A percentile compares a stretch with the other conserved stretches of the same genome.
These are phyloP conservation scores for Rhynchopsitta pachyrhyncha DNA, from an alignment of 2,113 vertebrate species.

Conservation along the genomic window DNA sequence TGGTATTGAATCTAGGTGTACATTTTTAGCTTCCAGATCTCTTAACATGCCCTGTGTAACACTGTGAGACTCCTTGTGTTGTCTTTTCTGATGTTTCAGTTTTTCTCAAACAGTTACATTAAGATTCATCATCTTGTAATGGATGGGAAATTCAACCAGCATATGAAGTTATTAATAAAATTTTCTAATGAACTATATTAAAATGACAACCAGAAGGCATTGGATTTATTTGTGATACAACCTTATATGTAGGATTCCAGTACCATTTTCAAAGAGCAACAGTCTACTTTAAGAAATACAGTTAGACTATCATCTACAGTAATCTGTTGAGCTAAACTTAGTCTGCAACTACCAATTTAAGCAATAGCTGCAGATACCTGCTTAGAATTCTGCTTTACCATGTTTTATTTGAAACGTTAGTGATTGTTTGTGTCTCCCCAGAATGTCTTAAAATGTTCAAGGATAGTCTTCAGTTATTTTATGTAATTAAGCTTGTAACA, in stretches of 20 bases:
- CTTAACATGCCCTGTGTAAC: neutral
- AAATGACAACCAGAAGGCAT: neutral
- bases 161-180: neutral
- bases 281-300: neutral
- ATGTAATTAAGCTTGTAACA: neutral
- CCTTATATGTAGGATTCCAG: neutral
- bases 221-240: neutral
- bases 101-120: neutral
- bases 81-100: neutral
- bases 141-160: neutral
- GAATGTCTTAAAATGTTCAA: neutral
- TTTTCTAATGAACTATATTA: neutral
- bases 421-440: neutral
- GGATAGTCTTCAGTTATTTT: neutral
- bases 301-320: neutral
- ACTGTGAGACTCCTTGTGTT: neutral
- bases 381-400: neutral
- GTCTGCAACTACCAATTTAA: neutral
- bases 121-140: neutral
- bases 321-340: neutral
- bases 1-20: neutral
- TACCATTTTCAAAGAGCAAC: neutral
- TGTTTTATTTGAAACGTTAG: neutral
- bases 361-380: neutral
- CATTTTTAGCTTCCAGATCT: neutral